A percentile compares a stretch with the other conserved stretches of the same genome.
Conservation (phyloP, 2,888 invertebrate species). For the Ochropleura leucogaster region DNA sequence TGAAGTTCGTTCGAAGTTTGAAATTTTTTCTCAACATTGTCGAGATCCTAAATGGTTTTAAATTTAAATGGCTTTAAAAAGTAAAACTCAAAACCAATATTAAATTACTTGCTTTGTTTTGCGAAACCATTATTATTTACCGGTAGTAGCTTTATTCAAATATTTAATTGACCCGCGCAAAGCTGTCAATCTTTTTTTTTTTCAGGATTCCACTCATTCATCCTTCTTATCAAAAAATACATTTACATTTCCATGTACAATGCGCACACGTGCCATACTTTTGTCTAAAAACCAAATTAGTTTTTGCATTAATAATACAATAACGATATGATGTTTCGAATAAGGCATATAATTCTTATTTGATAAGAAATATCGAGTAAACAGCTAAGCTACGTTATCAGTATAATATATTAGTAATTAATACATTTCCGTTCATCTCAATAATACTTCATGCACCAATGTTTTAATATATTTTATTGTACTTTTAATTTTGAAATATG, state of each 20-base stretch:
- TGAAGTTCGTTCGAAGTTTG: background rate
- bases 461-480: conserved; percentile 66
- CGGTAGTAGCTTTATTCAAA: background rate
- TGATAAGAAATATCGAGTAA: conserved; percentile 82
- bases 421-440: conserved; percentile 59
- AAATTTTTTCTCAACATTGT: background rate
- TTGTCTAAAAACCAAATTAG: conserved; percentile 44
- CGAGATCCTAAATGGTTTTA: background rate
- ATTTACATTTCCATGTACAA: conserved; percentile 26
- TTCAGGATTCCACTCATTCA: background rate
- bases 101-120: background rate
- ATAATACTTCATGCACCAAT: conserved; percentile 73
- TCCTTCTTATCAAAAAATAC: background rate
- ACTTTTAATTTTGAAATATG: conserved; percentile 65
- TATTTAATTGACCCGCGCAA: background rate
- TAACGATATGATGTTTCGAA: conserved; percentile 89
- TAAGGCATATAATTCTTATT: conserved; percentile 90
- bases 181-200: background rate
- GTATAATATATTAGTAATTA: conserved; percentile 56
- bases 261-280: conserved; percentile 24
- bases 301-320: conserved; percentile 87
- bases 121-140: background rate
- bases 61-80: too few species aligned
- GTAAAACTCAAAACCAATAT: background rate
- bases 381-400: conserved; percentile 76